Base-by-base conservation (phyloP, 1,140 invertebrate species). In the Heliconius melpomene region DNA sequence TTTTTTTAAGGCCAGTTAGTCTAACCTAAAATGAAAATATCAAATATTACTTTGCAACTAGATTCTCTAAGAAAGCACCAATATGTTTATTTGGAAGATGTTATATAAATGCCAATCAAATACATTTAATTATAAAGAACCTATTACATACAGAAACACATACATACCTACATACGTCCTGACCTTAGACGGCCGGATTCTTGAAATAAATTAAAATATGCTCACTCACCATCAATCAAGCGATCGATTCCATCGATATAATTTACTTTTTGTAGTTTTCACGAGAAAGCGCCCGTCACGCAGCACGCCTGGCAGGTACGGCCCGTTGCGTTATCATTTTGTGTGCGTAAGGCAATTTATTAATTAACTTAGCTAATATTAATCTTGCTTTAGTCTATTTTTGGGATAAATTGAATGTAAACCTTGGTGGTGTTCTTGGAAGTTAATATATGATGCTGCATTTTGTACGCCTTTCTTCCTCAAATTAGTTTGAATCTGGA, bases 241-340 rank as follows among this genome's bases (percentile, higher is more conserved):
- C 88, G 82, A 86, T 94, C 91, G 93, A 94, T 92, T 93, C 91
- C 93, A 92, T 93, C 93, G 89, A 92, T 94, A 93, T 94, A 93
- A 94, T 94, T 93, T 94, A 93, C 88, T 94, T 94, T 94, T 94
- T 94, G 91, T 94, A 91, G 89, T 93, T 94, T 94, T 93, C 90
- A 93, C 88, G 88, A 84, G 84, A 94, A 93, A 92, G 89, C 90
- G 85, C 89, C 86, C 88, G 88, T 94, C 91, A 92, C 85, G 92
- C 89, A 90, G 87, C 75, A 84, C 78, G 84, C 90, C 91, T 90
- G 91, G 89, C 93, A 90, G 91, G 91, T 88, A 93, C 91, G 84
- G 81, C 77, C 75, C 60, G 74, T 78, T 50, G 75, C 75, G 60
- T 57, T 57, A 73, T 79, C 23, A 79, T 82, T 79, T 79, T 82